Evolutionary conservation across 2,113 vertebrate species (phyloP).

Genomic region (Ornithorhynchus anatinus): DNA sequence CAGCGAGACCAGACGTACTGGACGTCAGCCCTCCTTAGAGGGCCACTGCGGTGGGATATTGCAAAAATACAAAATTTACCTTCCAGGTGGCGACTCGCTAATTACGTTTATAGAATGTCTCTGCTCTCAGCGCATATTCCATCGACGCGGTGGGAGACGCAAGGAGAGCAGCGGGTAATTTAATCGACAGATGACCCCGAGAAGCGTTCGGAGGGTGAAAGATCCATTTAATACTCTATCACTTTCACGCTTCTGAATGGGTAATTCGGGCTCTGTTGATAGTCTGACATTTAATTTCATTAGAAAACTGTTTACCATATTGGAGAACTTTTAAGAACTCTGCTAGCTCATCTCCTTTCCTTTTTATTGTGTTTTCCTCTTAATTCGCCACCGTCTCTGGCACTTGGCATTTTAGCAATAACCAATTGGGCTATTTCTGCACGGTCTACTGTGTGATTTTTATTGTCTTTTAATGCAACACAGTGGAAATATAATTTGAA

Average conservation of each 20-base stretch:
- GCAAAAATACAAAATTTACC: slow-evolving; percentile 64
- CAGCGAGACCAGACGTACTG: no score
- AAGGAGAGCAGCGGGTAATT: slow-evolving; percentile 56
- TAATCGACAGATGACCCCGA: slow-evolving; percentile 64
- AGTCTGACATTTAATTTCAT: slow-evolving; percentile 31
- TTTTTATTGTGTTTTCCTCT: slow-evolving; percentile 10
- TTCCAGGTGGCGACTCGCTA: slow-evolving; percentile 36
- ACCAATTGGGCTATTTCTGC: slow-evolving; percentile 1
- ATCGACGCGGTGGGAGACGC: slow-evolving; percentile 57
- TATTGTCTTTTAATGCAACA: slow-evolving; percentile 31
- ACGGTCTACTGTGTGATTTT: neutral
- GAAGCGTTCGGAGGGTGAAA: slow-evolving; percentile 51
- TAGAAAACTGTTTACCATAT: slow-evolving; percentile 38
- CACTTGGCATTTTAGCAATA: slow-evolving; percentile 9
- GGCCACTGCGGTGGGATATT: slow-evolving; percentile 42
- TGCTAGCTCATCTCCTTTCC: slow-evolving; percentile 6
- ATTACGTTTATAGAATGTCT: slow-evolving; percentile 57
- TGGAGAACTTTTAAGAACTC: slow-evolving; percentile 17
- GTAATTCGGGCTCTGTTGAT: slow-evolving; percentile 43
- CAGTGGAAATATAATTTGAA: slow-evolving; percentile 14
- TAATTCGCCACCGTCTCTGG: neutral
- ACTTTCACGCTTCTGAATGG: slow-evolving; percentile 51
- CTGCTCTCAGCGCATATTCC: slow-evolving; percentile 61
- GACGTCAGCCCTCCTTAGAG: no score
- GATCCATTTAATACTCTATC: slow-evolving; percentile 55